phyloP scores from a whole-genome alignment of 2,888 invertebrate species.

The Athalia rosae region DNA sequence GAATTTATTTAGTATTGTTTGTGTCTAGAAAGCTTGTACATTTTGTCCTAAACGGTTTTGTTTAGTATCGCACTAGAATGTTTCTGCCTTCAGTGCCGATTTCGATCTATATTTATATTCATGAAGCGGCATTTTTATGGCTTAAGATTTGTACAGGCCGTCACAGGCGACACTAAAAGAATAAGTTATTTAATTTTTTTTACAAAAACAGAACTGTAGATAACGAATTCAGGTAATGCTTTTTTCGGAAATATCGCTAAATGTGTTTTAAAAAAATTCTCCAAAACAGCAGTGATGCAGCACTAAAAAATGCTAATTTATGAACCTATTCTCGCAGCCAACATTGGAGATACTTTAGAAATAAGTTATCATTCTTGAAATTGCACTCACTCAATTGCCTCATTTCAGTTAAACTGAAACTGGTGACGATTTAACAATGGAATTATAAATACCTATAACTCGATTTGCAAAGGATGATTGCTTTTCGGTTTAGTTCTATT shows the following conservation, averaged over 20 bases:
- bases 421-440: slow-evolving; percentile 12
- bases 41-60: slow-evolving; percentile 57
- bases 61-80: slow-evolving; percentile 36
- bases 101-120: slow-evolving; percentile 46
- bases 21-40: slow-evolving; percentile 57
- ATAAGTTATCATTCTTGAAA: slow-evolving; percentile 12
- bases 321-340: slow-evolving; percentile 13
- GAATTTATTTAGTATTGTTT: slow-evolving; percentile 52
- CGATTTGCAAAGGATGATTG: not conserved
- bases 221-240: slow-evolving; percentile 36
- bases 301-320: not conserved
- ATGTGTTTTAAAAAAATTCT: not conserved
- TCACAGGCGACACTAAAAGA: too few species aligned
- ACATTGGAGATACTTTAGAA: slow-evolving; percentile 30
- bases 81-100: slow-evolving; percentile 21
- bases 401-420: not conserved
- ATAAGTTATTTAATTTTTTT: not conserved
- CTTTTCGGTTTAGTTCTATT: slow-evolving; percentile 10
- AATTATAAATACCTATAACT: not conserved
- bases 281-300: not conserved
- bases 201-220: slow-evolving; percentile 14
- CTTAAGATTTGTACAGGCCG: slow-evolving; percentile 19
- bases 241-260: not conserved
- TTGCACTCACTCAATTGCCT: slow-evolving; percentile 9
- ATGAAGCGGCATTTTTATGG: slow-evolving; percentile 58